A percentile compares a stretch with the other conserved stretches of the same genome.
These are phyloP conservation scores for Drymodes brunneopygia DNA, from an alignment of 2,113 vertebrate species.

Conservation along the genomic window DNA sequence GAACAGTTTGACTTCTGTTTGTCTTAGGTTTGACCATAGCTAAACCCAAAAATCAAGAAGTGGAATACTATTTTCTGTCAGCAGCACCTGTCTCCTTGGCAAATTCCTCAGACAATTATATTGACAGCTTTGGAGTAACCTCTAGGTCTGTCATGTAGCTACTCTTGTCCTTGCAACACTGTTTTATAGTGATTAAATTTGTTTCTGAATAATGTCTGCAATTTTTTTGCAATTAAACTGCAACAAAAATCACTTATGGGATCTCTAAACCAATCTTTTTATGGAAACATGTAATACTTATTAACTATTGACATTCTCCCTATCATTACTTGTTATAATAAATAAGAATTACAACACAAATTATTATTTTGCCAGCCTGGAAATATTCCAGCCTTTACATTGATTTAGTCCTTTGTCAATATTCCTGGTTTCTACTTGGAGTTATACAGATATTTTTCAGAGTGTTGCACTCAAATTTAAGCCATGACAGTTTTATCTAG, in stretches of 20 bases:
- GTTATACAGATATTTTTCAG: not conserved
- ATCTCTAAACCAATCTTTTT: slow-evolving; percentile 24
- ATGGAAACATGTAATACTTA: not conserved
- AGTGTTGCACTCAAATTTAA: not conserved
- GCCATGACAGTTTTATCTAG: not conserved
- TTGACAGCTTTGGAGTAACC: not conserved
- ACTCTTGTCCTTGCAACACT: not conserved
- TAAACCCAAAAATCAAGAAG: not conserved
- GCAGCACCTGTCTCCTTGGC: slow-evolving; percentile 11
- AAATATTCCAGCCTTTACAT: not conserved
- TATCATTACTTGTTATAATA: slow-evolving; percentile 5
- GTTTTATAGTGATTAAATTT: slow-evolving; percentile 48
- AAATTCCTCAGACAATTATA: slow-evolving; percentile 2
- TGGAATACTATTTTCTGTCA: not conserved
- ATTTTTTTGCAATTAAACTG: slow-evolving; percentile 44
- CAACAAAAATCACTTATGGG: slow-evolving; percentile 36
- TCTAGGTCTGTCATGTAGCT: not conserved
- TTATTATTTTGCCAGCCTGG: not conserved
- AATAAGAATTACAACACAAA: not conserved
- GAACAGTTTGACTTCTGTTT: not conserved
- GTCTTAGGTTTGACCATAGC: not conserved
- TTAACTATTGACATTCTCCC: slow-evolving; percentile 1
- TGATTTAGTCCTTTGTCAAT: not conserved
- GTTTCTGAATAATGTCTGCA: slow-evolving; percentile 46
- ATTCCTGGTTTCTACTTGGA: not conserved